Evolutionary conservation across 2,888 invertebrate species (phyloP), one percentile per base, ranked within the genome.

Genomic region (Leucozona laternaria): DNA sequence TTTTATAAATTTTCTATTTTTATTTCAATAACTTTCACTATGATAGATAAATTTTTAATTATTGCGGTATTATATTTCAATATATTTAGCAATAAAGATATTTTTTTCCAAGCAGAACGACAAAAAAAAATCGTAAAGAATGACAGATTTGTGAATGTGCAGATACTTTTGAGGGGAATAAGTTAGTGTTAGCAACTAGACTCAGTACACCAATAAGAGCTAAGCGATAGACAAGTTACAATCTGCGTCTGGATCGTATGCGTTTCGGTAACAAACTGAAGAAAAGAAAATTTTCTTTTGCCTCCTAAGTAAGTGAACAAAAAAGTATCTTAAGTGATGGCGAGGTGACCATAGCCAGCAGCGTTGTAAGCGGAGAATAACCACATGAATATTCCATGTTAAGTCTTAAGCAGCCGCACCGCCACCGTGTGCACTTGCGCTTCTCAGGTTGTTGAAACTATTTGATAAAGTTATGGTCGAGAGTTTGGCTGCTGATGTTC

Each of bases 231-330:
- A 78, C 82, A 73, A 68, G 72, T 68, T 68, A 68, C 72, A 66
- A 83, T 53, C 68, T 86, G 89, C 91, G 92, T 92, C 92, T 91
- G 92, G 90, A 91, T 90, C 90, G 92, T 90, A 91, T 90, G 92
- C 91, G 90, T 91, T 91, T 90, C 92, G 89, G 90, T 89, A 90
- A 91, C 91, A 90, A 91, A 92, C 92, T 92, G 91, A 92, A 91
- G 91, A 91, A 91, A 90, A 91, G 90, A 90, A 92, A 92, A 91
- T 88, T 90, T 90, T 90, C 90, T 89, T 89, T 89, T 89, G 88
- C 89, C 90, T 90, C 89, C 90, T 90, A 90, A 89, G 91, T 91
- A 90, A 92, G 90, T 91, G 91, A 91, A 48, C 73, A 70, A 78
- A 78, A 45, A 53, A 53, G 70, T 72, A 70, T 73, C 78, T 70